Percentiles rank a stretch among this genome's conserved stretches.
Evolutionary conservation across 2,888 invertebrate genomes (phyloP).

Genomic region (Uropetala carovei): DNA sequence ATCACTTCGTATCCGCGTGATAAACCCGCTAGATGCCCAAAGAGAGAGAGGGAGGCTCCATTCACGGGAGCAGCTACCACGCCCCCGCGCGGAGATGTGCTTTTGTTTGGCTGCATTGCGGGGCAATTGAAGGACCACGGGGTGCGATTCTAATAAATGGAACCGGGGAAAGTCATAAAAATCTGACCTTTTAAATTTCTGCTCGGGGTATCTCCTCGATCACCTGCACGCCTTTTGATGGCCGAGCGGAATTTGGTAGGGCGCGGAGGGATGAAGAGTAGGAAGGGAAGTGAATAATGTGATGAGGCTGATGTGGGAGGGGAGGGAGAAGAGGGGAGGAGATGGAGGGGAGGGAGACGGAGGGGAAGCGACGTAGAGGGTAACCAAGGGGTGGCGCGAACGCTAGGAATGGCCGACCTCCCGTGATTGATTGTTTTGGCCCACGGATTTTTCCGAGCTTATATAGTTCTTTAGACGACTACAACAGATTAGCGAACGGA

Average conservation of each 20-base stretch:
- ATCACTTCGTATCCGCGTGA: background rate
- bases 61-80: background rate
- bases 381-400: background rate
- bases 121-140: slow-evolving; percentile 16
- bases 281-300: no score
- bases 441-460: background rate
- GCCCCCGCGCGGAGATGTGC: background rate
- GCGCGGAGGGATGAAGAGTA: no score
- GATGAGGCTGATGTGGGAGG: background rate
- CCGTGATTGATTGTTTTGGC: background rate
- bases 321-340: background rate
- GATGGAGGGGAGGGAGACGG: background rate
- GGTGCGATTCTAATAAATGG: slow-evolving; percentile 14
- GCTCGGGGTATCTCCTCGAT: background rate
- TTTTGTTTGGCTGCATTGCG: slow-evolving; percentile 24
- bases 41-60: background rate
- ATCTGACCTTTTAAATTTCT: background rate
- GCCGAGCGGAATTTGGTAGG: background rate
- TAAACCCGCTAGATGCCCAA: background rate
- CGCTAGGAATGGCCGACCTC: background rate
- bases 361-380: background rate
- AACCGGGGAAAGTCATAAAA: background rate
- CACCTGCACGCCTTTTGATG: background rate
- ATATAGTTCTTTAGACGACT: background rate
- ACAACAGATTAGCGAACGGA: background rate